These are phyloP conservation scores for Ostrea edulis DNA, from an alignment of 1,140 invertebrate genomes.

Conservation along the genomic window DNA sequence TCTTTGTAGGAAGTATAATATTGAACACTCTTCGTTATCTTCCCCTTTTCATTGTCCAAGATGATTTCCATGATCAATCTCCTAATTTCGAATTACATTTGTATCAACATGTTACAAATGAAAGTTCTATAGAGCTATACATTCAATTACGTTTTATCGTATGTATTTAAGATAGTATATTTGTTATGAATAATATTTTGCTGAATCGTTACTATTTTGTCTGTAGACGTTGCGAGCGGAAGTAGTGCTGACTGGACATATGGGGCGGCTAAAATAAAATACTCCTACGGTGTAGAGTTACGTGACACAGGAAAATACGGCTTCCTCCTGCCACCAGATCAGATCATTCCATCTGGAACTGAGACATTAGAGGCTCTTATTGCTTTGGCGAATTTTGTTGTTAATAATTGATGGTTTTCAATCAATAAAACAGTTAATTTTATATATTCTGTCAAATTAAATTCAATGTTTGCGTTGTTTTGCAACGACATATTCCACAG, in stretches of 20 bases:
- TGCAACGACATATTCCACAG: background rate
- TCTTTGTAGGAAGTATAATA: too few relatives aligned
- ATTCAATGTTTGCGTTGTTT: background rate
- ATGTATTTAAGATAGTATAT: too few relatives aligned
- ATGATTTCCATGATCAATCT: too few relatives aligned
- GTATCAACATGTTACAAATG: too few relatives aligned
- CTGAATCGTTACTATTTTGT: background rate
- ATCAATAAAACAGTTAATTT: background rate
- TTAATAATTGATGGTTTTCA: constrained; percentile 40
- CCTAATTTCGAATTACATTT: too few relatives aligned
- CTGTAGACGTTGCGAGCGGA: constrained; percentile 66
- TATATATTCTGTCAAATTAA: background rate
- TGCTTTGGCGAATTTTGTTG: constrained; percentile 56
- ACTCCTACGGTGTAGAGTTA: constrained; percentile 68
- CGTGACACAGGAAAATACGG: constrained; percentile 77
- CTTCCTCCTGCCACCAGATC: constrained; percentile 81
- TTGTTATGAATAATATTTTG: too few relatives aligned
- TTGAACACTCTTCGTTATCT: too few relatives aligned
- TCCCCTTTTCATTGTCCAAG: too few relatives aligned
- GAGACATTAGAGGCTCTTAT: constrained; percentile 85
- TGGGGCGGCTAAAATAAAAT: constrained; percentile 62
- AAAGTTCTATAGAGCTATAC: too few relatives aligned
- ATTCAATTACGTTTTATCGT: too few relatives aligned
- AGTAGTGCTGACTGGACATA: constrained; percentile 71
- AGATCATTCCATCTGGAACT: constrained; percentile 86